Evolutionary conservation across 1,140 invertebrate species (phyloP).

Genomic region (Pentalonia nigronervosa): DNA sequence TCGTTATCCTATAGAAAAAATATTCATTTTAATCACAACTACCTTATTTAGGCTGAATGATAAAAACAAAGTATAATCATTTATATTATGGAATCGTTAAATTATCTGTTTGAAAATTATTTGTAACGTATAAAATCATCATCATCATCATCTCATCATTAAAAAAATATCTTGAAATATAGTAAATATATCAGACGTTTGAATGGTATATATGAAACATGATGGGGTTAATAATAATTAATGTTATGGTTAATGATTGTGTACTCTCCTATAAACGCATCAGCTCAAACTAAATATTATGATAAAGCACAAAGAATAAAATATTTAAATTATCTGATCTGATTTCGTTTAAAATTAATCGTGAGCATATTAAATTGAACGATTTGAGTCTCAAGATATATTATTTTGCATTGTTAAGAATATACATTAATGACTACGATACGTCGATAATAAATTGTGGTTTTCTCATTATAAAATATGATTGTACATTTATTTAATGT

Average conservation of each 20-base stretch:
- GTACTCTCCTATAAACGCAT: background rate
- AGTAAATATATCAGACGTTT: background rate
- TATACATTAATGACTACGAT: background rate
- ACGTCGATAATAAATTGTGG: background rate
- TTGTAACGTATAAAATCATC: background rate
- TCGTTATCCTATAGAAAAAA: too few relatives aligned
- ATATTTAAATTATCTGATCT: conserved; percentile 23
- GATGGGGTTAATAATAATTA: background rate
- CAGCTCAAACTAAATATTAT: background rate
- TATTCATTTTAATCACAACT: background rate
- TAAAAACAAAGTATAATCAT: background rate
- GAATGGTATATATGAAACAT: background rate
- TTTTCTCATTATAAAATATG: conserved; percentile 36
- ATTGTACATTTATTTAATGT: background rate
- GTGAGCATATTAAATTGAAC: background rate
- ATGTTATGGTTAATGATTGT: conserved; percentile 10
- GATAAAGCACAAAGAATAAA: background rate
- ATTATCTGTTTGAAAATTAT: background rate
- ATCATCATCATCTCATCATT: too few relatives aligned
- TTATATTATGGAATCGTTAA: too few relatives aligned
- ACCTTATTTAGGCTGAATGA: background rate
- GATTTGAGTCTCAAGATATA: background rate
- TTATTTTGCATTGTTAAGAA: background rate
- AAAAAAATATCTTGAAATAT: background rate
- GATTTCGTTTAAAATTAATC: background rate